phyloP scores from a whole-genome alignment of 2,888 invertebrate genomes.

The Mayetiola destructor region DNA sequence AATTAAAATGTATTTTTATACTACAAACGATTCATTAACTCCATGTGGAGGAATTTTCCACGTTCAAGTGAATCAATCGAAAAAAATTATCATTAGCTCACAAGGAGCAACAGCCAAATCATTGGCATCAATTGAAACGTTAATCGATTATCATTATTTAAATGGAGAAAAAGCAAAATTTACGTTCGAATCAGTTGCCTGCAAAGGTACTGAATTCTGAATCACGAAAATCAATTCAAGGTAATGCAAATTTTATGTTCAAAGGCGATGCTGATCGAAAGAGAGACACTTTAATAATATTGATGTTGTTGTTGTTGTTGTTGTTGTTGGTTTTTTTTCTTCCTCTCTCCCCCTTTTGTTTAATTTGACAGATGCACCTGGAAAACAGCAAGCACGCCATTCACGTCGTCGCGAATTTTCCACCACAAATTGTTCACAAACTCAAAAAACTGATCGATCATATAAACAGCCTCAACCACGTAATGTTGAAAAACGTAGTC shows the following conservation, averaged over 20 bases:
- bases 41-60: constrained; percentile 33
- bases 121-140: constrained; percentile 4
- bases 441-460: constrained; percentile 51
- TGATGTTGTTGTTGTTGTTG: too few relatives aligned
- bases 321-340: too few relatives aligned
- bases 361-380: constrained; percentile 18
- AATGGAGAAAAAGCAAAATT: constrained; percentile 66
- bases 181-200: constrained; percentile 51
- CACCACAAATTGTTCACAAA: constrained; percentile 35
- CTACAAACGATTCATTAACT: constrained; percentile 28
- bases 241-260: constrained; percentile 33
- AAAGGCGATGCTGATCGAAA: too few relatives aligned
- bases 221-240: constrained; percentile 51
- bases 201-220: constrained; percentile 58
- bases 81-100: constrained; percentile 19
- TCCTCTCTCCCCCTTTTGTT: too few relatives aligned
- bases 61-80: constrained; percentile 18
- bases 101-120: too few relatives aligned
- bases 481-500: too few relatives aligned
- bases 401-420: constrained; percentile 29
- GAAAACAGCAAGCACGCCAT: constrained; percentile 26
- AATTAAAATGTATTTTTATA: constrained; percentile 35
- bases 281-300: too few relatives aligned
- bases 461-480: background rate
- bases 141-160: background rate